Evolutionary conservation across 1,140 invertebrate genomes (phyloP).

Genomic region (Acromyrmex charruanus): DNA sequence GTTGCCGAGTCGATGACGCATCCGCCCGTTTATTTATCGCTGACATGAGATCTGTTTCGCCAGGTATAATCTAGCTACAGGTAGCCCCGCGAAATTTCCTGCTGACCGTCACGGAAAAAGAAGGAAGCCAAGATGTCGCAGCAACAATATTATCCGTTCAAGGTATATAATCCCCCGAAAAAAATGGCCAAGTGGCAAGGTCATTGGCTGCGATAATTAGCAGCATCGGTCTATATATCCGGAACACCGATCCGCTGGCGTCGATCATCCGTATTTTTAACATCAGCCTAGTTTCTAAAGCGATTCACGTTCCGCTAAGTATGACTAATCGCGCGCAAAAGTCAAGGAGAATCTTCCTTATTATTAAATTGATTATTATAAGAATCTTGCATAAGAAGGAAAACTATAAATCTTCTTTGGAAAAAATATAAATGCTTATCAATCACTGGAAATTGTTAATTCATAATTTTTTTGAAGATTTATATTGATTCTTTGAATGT

Average conservation of each 20-base stretch:
- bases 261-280: conserved; percentile 70
- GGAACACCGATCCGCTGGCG: background rate
- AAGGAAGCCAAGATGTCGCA: conserved; percentile 78
- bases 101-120: background rate
- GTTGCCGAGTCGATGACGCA: conserved; percentile 3
- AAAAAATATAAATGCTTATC: background rate
- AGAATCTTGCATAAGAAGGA: background rate
- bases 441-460: background rate
- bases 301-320: background rate
- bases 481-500: background rate
- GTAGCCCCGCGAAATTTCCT: background rate
- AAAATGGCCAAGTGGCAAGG: background rate
- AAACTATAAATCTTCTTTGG: background rate
- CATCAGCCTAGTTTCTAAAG: conserved; percentile 15
- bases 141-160: conserved; percentile 83
- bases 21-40: background rate
- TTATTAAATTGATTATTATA: background rate
- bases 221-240: conserved; percentile 59
- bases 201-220: conserved; percentile 1
- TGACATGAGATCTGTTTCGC: background rate
- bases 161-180: conserved; percentile 71
- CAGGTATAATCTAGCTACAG: background rate
- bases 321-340: conserved; percentile 8
- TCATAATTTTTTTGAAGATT: background rate
- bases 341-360: background rate